Conservation (phyloP, 2,888 invertebrate genomes). For the Leucoma salicis region DNA sequence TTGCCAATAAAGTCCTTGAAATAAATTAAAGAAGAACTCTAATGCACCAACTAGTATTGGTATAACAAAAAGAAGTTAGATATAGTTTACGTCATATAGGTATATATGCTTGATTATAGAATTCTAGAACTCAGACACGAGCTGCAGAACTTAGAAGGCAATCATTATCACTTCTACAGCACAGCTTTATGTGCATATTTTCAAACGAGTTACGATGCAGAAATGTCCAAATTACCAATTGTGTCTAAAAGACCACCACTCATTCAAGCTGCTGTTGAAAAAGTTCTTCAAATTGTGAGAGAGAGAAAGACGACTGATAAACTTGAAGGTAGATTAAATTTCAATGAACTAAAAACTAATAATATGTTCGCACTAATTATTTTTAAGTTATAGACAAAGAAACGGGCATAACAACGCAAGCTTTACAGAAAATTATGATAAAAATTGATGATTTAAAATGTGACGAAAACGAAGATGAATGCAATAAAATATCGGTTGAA, state of each 20-base stretch:
- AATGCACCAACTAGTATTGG: too few species aligned
- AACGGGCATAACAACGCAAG: too few species aligned
- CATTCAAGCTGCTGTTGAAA: constrained; percentile 37
- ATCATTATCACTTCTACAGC: constrained; percentile 46
- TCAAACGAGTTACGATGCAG: constrained; percentile 46
- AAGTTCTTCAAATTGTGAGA: constrained; percentile 33
- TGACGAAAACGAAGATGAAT: neutral
- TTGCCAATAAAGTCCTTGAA: too few species aligned
- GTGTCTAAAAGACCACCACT: constrained; percentile 36
- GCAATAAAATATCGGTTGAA: constrained; percentile 1
- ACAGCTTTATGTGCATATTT: constrained; percentile 44
- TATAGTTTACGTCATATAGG: too few species aligned
- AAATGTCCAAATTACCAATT: constrained; percentile 39
- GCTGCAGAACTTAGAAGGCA: constrained; percentile 48
- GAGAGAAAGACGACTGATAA: constrained; percentile 27
- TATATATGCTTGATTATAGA: constrained; percentile 34
- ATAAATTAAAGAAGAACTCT: too few species aligned
- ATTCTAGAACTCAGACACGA: constrained; percentile 58
- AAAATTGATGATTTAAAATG: too few species aligned
- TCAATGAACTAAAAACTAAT: neutral
- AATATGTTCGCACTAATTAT: too few species aligned
- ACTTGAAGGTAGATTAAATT: constrained; percentile 10
- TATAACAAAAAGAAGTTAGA: too few species aligned
- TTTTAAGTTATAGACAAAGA: too few species aligned
- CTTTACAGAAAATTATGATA: too few species aligned